Evolutionary conservation across 1,140 invertebrate genomes (phyloP), one percentile per base, ranked within the genome.

Genomic region (Hesperophylax magnus): DNA sequence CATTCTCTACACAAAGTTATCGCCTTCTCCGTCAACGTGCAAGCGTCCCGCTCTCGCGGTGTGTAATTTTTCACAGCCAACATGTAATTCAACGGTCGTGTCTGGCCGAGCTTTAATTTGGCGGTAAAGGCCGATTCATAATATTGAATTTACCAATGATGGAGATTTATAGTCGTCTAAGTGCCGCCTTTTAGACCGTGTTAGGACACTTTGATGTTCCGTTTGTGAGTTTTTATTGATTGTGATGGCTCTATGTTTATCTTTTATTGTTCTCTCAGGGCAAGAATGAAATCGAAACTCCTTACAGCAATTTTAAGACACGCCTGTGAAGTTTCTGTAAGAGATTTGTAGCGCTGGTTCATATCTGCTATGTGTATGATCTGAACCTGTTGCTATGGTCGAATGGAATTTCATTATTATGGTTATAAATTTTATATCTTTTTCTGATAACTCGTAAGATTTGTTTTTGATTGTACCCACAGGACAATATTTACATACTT

Each of bases 61-160:
- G 72, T 60, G 72, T 60, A 76, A 60, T 76, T 60, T 76, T 60
- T 76, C 72, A 76, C 22, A 39, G 54, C 18, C 56, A 60, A 31
- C 54, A 34, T 76, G 47, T 76, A 76, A 76, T 58, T 58, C 72
- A 76, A n/a, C 53, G 72, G n/a, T 76, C 72, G 56, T 60, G 56
- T 76, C 56, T 17, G 72, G 4, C 11, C 56, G 60, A 60, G 60
- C 72, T 61, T 60, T 60, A 58, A 76, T 76, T 72, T 72, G 69
- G 69, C 69, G 69, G 69, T 72, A 72, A 72, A 72, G 18, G 69
- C 69, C 69, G 69, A 72, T 72, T 72, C 69, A 72, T 72, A 72
- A 72, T 72, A 72, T 72, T 72, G 69, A 72, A 72, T 72, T 72
- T 72, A 72, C 52, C 69, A 72, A 72, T 72, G 69, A 72, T 72